Conservation (phyloP, 1,140 invertebrate species). For the Lucilia cuprina region DNA sequence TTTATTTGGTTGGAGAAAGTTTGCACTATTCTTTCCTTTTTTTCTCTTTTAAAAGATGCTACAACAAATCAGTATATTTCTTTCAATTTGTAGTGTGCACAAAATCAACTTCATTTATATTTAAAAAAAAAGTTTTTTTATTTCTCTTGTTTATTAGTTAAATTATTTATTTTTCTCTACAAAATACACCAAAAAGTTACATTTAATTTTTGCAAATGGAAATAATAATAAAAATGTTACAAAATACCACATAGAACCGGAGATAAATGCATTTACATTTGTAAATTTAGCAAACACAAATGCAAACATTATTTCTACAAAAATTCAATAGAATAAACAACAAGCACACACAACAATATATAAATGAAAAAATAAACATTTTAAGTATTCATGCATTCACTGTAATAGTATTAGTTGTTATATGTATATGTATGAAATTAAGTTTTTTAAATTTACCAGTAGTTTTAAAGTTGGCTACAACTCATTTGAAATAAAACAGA, state of each 20-base stretch:
- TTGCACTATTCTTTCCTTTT: no score
- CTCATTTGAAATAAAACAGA: neutral
- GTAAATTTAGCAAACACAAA: constrained; percentile 31
- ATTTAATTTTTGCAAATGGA: constrained; percentile 10
- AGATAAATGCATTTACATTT: constrained; percentile 34
- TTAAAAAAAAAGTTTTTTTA: no score
- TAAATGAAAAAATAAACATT: neutral
- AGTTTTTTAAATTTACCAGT: neutral
- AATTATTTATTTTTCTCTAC: neutral
- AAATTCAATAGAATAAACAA: neutral
- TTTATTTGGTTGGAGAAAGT: no score
- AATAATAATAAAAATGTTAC: neutral
- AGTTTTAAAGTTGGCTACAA: neutral
- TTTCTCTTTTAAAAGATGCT: no score
- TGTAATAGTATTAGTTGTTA: neutral
- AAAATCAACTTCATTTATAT: no score
- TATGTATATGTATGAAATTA: neutral
- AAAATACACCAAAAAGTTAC: constrained; percentile 1
- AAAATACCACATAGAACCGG: constrained; percentile 18
- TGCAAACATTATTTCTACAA: neutral
- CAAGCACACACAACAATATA: neutral
- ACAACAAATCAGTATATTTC: no score
- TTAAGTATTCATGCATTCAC: neutral
- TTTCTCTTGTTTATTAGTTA: neutral
- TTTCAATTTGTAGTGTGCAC: no score